phyloP scores from a whole-genome alignment of 2,113 vertebrate genomes.

The Gymnarchus niloticus region DNA sequence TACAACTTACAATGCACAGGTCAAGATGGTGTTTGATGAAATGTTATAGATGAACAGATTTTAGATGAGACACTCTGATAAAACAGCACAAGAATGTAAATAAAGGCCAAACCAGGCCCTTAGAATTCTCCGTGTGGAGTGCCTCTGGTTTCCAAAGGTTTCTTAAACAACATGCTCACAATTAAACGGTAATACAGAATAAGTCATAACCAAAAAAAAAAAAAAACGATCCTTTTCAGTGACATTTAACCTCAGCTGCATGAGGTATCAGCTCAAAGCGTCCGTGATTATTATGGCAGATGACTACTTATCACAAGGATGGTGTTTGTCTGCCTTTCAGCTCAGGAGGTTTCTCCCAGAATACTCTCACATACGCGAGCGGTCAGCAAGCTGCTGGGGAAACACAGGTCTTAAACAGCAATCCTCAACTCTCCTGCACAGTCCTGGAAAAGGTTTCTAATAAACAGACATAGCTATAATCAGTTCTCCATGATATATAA shows the following conservation, averaged over 20 bases:
- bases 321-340: slow-evolving; percentile 40
- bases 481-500: no score
- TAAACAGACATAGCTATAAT: background rate
- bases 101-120: background rate
- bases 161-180: slow-evolving; percentile 25
- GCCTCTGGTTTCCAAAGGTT: slow-evolving; percentile 36
- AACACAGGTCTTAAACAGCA: background rate
- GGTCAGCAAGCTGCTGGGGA: background rate
- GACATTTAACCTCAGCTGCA: background rate
- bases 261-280: slow-evolving; percentile 8
- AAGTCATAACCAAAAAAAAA: slow-evolving; percentile 7
- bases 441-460: background rate
- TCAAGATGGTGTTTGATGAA: no score
- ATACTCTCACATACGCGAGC: no score
- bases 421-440: background rate
- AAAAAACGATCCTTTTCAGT: background rate
- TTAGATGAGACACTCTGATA: background rate
- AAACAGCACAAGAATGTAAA: background rate
- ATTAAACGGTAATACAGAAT: slow-evolving; percentile 22
- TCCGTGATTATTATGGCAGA: slow-evolving; percentile 44
- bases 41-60: background rate
- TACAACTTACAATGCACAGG: no score
- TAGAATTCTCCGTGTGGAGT: slow-evolving; percentile 3
- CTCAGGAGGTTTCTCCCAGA: slow-evolving; percentile 41
- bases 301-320: slow-evolving; percentile 15